A percentile compares a stretch with the other conserved stretches of the same genome.
phyloP scores from a whole-genome alignment of 1,140 invertebrate genomes.

The Vanessa atalanta region DNA sequence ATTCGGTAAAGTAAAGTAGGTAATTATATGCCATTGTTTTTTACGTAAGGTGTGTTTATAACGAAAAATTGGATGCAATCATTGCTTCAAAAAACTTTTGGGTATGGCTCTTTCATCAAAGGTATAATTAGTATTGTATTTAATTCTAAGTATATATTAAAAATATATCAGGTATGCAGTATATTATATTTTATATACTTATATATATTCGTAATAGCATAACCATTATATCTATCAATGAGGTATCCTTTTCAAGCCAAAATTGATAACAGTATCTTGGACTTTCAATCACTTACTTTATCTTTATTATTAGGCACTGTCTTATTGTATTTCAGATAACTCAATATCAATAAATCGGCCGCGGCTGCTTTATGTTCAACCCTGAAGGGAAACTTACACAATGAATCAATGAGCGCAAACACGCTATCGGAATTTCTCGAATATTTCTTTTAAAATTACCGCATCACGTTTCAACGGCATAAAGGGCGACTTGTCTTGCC shows the following conservation, averaged over 20 bases:
- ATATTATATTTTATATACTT: too few relatives aligned
- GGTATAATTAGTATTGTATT: background rate
- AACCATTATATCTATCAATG: background rate
- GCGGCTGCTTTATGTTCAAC: slow-evolving; percentile 22
- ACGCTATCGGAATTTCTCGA: slow-evolving; percentile 47
- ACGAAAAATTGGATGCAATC: slow-evolving; percentile 14
- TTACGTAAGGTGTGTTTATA: slow-evolving; percentile 49
- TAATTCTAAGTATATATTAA: too few relatives aligned
- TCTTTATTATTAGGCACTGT: slow-evolving; percentile 18
- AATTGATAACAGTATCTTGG: background rate
- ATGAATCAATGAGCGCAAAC: slow-evolving; percentile 48
- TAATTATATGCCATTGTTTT: slow-evolving; percentile 56
- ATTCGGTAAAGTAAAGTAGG: slow-evolving; percentile 45
- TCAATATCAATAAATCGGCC: slow-evolving; percentile 25
- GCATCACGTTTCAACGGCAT: slow-evolving; percentile 50
- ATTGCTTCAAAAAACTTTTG: slow-evolving; percentile 13
- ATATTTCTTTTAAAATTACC: slow-evolving; percentile 56
- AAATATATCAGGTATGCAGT: too few relatives aligned
- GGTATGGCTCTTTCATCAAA: background rate
- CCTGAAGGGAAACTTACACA: slow-evolving; percentile 33
- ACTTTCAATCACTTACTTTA: slow-evolving; percentile 2
- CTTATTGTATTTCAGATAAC: slow-evolving; percentile 19
- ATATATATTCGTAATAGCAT: background rate
- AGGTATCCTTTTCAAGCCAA: background rate
- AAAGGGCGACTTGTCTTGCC: slow-evolving; percentile 50